A percentile compares a stretch with the other conserved stretches of the same genome.
phyloP scores from a whole-genome alignment of 2,888 invertebrate species.

The Aethes cnicana region DNA sequence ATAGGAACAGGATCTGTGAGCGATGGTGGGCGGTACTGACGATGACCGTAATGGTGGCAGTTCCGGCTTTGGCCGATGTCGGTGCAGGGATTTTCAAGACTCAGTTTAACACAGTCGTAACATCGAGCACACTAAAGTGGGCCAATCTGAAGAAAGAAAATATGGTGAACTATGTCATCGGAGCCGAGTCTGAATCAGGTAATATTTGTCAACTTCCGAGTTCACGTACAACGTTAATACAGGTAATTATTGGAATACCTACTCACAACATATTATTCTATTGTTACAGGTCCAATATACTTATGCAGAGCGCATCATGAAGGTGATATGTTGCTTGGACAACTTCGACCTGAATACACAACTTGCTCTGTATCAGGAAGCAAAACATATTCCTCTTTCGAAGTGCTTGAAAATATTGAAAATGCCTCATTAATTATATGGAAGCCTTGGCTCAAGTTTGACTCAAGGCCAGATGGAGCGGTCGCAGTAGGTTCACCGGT shows the following conservation, averaged over 20 bases:
- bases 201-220: constrained; percentile 20
- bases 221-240: not conserved
- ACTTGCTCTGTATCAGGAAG: constrained; percentile 86
- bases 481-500: constrained; percentile 81
- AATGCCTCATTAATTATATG: constrained; percentile 89
- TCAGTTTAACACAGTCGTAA: constrained; percentile 85
- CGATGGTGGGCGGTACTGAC: constrained; percentile 71
- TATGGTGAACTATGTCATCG: constrained; percentile 85
- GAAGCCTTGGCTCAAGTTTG: constrained; percentile 88
- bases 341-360: constrained; percentile 81
- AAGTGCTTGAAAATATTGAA: constrained; percentile 89
- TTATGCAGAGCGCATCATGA: constrained; percentile 88
- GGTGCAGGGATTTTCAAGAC: constrained; percentile 69
- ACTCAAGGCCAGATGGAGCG: constrained; percentile 85
- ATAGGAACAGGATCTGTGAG: constrained; percentile 63
- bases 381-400: constrained; percentile 83
- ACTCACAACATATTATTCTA: not conserved
- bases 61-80: constrained; percentile 55
- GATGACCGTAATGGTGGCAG: constrained; percentile 60
- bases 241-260: not conserved
- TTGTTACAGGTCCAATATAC: constrained; percentile 81
- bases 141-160: constrained; percentile 74
- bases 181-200: constrained; percentile 74
- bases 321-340: constrained; percentile 88
- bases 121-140: constrained; percentile 92